A percentile compares a stretch with the other conserved stretches of the same genome.
These are phyloP conservation scores for Euglossa dilemma DNA, from an alignment of 1,140 invertebrate species.

Conservation along the genomic window DNA sequence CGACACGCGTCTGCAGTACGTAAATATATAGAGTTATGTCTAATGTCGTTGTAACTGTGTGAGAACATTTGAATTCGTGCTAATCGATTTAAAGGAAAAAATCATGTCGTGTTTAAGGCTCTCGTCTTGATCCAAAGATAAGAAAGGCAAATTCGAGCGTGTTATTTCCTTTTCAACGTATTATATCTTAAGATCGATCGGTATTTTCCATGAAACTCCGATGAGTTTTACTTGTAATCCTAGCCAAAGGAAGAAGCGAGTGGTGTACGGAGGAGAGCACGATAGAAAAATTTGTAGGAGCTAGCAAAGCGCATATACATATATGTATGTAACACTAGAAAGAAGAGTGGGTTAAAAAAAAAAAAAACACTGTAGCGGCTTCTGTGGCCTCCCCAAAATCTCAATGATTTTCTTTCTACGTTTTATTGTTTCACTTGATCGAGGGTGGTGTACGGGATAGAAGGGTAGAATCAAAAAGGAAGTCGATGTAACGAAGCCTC, in stretches of 20 bases:
- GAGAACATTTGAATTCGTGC: not conserved
- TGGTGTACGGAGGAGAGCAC: constrained; percentile 34
- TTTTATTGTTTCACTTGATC: constrained; percentile 17
- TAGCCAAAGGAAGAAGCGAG: constrained; percentile 28
- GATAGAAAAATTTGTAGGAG: constrained; percentile 54
- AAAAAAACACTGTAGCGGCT: constrained; percentile 38
- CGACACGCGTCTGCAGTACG: not conserved
- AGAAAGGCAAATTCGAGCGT: not conserved
- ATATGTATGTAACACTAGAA: constrained; percentile 61
- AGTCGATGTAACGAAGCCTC: constrained; percentile 3
- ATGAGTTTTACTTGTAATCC: constrained; percentile 9
- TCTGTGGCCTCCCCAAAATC: constrained; percentile 24
- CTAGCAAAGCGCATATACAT: constrained; percentile 43
- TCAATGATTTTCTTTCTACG: constrained; percentile 18
- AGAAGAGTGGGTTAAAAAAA: constrained; percentile 37
- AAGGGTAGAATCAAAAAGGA: constrained; percentile 42
- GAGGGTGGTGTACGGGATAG: constrained; percentile 41
- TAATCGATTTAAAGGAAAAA: not conserved
- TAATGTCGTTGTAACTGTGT: not conserved
- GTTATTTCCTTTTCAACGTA: constrained; percentile 9
- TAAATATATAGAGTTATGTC: not conserved
- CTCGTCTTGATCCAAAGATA: not conserved
- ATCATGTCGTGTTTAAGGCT: constrained; percentile 19
- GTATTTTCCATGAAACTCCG: constrained; percentile 19
- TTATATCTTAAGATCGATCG: not conserved